These are phyloP conservation scores for Microhierax caerulescens DNA, from an alignment of 2,797 vertebrate species.

Conservation along the genomic window DNA sequence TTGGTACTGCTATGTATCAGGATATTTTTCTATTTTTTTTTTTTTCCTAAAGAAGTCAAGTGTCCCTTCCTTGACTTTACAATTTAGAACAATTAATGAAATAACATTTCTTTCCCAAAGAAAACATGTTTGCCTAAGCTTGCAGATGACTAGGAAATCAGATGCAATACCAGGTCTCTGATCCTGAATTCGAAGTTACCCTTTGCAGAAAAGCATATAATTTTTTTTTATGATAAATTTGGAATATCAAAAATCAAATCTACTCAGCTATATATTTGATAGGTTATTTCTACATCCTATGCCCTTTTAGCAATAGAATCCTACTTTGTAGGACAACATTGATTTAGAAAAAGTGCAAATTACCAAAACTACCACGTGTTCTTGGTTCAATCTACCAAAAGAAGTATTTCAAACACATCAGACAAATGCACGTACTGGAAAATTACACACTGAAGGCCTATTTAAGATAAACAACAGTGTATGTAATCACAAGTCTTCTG, in stretches of 20 bases:
- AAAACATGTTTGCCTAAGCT: neutral
- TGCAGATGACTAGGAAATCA: neutral
- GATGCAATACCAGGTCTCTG: neutral
- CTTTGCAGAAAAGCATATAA: neutral
- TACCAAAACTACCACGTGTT: neutral
- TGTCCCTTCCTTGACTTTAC: neutral
- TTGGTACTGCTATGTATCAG: neutral
- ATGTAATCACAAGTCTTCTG: neutral
- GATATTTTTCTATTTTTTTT: too few species aligned
- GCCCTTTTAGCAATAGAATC: neutral
- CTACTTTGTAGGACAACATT: neutral
- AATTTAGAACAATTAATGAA: neutral
- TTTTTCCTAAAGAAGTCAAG: neutral
- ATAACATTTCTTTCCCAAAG: neutral
- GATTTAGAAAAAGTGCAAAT: neutral
- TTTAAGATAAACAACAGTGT: neutral
- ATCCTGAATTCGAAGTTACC: neutral
- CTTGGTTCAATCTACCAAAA: neutral
- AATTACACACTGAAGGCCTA: neutral
- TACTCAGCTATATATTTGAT: neutral
- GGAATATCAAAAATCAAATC: neutral
- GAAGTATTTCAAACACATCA: neutral
- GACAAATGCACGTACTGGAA: neutral
- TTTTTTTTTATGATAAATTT: neutral
- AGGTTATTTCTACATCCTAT: neutral